Evolutionary conservation across 64 coral and sea anemone genomes (phyloP).

Genomic region (Montipora sp.): DNA sequence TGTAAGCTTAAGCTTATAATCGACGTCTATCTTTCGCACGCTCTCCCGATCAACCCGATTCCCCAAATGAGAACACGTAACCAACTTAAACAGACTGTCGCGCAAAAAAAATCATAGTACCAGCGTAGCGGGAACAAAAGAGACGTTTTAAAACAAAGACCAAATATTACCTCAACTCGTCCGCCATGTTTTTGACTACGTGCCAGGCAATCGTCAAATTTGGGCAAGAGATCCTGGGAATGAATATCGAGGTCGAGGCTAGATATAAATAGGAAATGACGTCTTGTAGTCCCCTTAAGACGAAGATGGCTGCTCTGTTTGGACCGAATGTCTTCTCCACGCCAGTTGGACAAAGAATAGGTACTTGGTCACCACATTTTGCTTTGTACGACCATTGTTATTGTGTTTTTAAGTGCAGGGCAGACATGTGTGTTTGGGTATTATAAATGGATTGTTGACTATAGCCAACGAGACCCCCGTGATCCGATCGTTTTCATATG

Average conservation of each 20-base stretch:
- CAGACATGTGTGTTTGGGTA: not conserved
- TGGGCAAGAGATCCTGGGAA: slow-evolving; percentile 46
- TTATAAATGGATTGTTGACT: not conserved
- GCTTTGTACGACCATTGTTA: not conserved
- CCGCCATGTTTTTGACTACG: slow-evolving; percentile 65
- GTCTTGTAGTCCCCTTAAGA: slow-evolving; percentile 49
- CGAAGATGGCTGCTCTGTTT: slow-evolving; percentile 98
- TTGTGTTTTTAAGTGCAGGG: not conserved
- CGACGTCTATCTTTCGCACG: not conserved
- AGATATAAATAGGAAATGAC: slow-evolving; percentile 74
- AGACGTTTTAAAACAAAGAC: not conserved
- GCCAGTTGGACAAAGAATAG: slow-evolving; percentile 99
- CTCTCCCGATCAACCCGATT: not conserved
- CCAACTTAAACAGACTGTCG: not conserved
- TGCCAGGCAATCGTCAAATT: slow-evolving; percentile 21
- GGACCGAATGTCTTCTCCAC: slow-evolving; percentile 86
- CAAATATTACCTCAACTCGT: slow-evolving; percentile 68
- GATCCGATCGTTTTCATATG: too few relatives aligned
- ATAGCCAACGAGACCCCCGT: too few relatives aligned
- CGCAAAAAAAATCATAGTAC: not conserved
- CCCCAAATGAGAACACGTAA: not conserved
- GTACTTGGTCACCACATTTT: slow-evolving; percentile 31
- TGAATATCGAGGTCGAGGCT: slow-evolving; percentile 53
- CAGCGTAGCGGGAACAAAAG: not conserved
- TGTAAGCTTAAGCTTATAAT: too few relatives aligned